Base-by-base conservation (phyloP, 2,888 invertebrate species). In the Yponomeuta cagnagella region DNA sequence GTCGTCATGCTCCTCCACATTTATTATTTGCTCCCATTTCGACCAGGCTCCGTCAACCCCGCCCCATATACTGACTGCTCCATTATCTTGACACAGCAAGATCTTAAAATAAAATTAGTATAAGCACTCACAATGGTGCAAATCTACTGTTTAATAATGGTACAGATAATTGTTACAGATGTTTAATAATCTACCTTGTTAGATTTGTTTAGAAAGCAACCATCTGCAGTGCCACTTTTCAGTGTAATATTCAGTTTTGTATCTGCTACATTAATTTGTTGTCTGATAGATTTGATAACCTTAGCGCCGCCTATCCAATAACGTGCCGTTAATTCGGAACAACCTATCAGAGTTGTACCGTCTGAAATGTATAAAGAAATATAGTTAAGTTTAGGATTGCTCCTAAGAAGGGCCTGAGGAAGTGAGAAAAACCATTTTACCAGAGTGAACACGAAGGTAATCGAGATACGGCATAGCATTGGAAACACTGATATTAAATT, bases 231-330 rank as follows among this genome's bases (percentile, higher is more conserved):
- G 10, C 91, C 89, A 78, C 83, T 88, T 8, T 76, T 79, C 10
- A 90, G 77, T 63, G 77, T 75, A 70, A 92, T 86, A 72, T 78
- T 79, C 72, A 81, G 80, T 72, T 84, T 87, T n/a, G 78, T 76
- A 58, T 80, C 77, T 43, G 75, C 77, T 63, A 75, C 58, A 76
- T 74, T 70, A 76, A 78, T 73, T 78, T 78, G 82, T 31, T 86
- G 82, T 65, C 72, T 70, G n/a, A 85, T 74, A 72, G 80, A 78
- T 69, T 83, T 79, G 72, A 82, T 87, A 71, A 92, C 74, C 72
- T 81, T 83, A 12, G 80, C 88, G 66, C 86, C 86, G 70, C 92
- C 93, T 77, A 88, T 88, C 93, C 93, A 93, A 74, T 89, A 89
- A 6, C 93, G 81, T 1, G 92, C 93, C 31, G 90, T 92, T 66